Evolutionary conservation across 2,888 invertebrate species (phyloP), one percentile per base, ranked within the genome.

Genomic region (Deilephila elpenor): DNA sequence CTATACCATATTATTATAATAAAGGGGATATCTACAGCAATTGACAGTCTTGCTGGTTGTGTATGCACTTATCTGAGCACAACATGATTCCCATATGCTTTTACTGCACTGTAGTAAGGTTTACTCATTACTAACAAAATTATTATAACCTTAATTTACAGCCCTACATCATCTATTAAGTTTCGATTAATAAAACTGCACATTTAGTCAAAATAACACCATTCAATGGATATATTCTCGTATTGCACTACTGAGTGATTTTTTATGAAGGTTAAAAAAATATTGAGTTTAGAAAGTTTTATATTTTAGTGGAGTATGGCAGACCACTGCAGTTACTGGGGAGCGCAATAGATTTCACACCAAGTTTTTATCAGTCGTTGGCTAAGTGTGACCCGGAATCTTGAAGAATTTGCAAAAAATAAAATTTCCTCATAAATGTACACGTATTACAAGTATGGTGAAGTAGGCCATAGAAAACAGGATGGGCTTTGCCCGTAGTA

Each of bases 31-130:
- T 93, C 92, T 93, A 93, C 93, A 93, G 93, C 94, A 93, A 92
- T 92, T 93, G 93, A 93, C 94, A 93, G 92, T 91, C 92, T 93
- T 92, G 94, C 93, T 92, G 91, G 87, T 93, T 90, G 90, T 90
- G 90, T 89, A 92, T 89, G 88, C 88, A 88, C 86, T 88, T 88
- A 79, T 80, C 84, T 86, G 86, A 91, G 90, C 88, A 89, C 88
- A 90, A 89, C 85, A 84, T 44, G 70, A 37, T 71, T 56, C 70
- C 62, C 25, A 17, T 56, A 71, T 29, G 20, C 73, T 37, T 61
- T 71, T 62, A 73, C 71, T 73, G 71, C 87, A 85, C 79, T 81
- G 74, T 74, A 78, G 74, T 78, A 76, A 75, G 79, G 37, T 79
- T 81, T 79, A 84, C 81, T 87, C 79, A 83, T 83, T 79, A 84